These are phyloP conservation scores for Elysia crispata DNA, from an alignment of 2,888 invertebrate genomes.

Conservation along the genomic window DNA sequence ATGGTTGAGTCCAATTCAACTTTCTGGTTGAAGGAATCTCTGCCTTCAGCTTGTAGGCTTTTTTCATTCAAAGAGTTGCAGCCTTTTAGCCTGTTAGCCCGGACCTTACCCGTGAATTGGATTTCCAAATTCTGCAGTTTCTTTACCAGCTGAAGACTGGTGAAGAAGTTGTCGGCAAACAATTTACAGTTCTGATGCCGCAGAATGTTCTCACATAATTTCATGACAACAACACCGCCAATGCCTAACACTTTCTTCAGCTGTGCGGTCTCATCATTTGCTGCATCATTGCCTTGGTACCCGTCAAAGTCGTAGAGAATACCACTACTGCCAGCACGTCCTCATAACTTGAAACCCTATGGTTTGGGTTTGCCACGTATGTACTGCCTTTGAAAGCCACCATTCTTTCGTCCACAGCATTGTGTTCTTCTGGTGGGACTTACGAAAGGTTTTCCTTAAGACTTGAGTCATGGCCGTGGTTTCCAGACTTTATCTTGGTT, in stretches of 20 bases:
- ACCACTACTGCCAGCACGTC: slow-evolving; percentile 10
- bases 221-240: slow-evolving; percentile 6
- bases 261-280: no score
- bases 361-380: slow-evolving; percentile 48
- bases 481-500: slow-evolving; percentile 48
- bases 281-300: slow-evolving; percentile 40
- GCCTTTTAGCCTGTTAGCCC: no score
- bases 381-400: slow-evolving; percentile 67
- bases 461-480: slow-evolving; percentile 45
- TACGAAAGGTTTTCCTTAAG: slow-evolving; percentile 49
- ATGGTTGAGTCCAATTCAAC: no score
- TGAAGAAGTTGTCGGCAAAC: slow-evolving; percentile 49
- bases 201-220: slow-evolving; percentile 1
- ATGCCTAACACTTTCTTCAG: not conserved
- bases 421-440: slow-evolving; percentile 63
- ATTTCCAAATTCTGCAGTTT: no score
- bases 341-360: slow-evolving; percentile 55
- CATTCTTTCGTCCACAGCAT: slow-evolving; percentile 65
- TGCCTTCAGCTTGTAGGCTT: no score
- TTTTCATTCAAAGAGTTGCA: no score
- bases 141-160: no score
- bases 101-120: no score
- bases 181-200: slow-evolving; percentile 46
- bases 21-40: no score
- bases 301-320: slow-evolving; percentile 47